These are phyloP conservation scores for Cotesia glomerata DNA, from an alignment of 1,140 invertebrate genomes.

Conservation along the genomic window DNA sequence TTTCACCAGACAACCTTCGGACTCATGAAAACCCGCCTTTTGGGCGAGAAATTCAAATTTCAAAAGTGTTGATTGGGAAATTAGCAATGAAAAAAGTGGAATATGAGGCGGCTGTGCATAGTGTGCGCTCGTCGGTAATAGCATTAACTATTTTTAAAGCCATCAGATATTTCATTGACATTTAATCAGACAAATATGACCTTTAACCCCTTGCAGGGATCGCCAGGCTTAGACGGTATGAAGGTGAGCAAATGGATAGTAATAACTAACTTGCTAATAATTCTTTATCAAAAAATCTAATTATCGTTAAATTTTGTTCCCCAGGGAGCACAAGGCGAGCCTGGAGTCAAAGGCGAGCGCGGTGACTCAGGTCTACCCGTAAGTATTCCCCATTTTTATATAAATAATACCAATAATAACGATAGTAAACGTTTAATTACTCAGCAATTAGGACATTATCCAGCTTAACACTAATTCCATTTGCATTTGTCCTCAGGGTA, in stretches of 20 bases:
- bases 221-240: slow-evolving; percentile 72
- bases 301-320: slow-evolving; percentile 43
- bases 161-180: slow-evolving; percentile 18
- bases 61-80: not conserved
- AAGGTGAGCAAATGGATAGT: slow-evolving; percentile 65
- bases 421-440: not conserved
- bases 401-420: not conserved
- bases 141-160: slow-evolving; percentile 16
- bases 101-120: slow-evolving; percentile 30
- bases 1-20: no score
- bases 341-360: slow-evolving; percentile 87
- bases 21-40: no score
- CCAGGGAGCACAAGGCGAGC: slow-evolving; percentile 89
- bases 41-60: no score
- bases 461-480: slow-evolving; percentile 14
- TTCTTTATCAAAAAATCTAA: not conserved
- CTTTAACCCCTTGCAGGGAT: slow-evolving; percentile 66
- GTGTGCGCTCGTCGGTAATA: slow-evolving; percentile 37
- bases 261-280: not conserved
- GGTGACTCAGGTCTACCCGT: slow-evolving; percentile 91
- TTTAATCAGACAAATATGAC: slow-evolving; percentile 43
- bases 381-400: slow-evolving; percentile 60
- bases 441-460: not conserved
- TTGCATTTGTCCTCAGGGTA: slow-evolving; percentile 75
- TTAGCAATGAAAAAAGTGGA: slow-evolving; percentile 5